A percentile compares a stretch with the other conserved stretches of the same genome.
Evolutionary conservation across 2,888 invertebrate genomes (phyloP).

Genomic region (Microctonus hyperodae): DNA sequence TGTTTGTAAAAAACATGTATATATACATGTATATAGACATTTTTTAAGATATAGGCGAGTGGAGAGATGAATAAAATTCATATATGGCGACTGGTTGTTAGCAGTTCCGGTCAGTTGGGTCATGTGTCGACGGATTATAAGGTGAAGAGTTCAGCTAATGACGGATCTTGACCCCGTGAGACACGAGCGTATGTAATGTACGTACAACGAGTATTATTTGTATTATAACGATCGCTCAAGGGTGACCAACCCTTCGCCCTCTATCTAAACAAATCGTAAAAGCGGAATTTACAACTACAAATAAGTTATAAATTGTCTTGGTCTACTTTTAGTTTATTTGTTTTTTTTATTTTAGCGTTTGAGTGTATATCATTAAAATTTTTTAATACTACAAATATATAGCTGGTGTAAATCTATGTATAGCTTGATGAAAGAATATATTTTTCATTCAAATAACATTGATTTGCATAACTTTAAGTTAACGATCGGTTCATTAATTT

Average conservation of each 20-base stretch:
- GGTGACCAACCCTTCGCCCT: slow-evolving; percentile 11
- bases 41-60: slow-evolving; percentile 39
- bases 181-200: slow-evolving; percentile 55
- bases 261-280: slow-evolving; percentile 37
- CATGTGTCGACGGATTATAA: slow-evolving; percentile 53
- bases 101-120: slow-evolving; percentile 53
- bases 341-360: not conserved
- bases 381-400: slow-evolving; percentile 18
- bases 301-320: slow-evolving; percentile 42
- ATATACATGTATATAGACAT: too few species aligned
- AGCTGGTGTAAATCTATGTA: not conserved
- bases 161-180: slow-evolving; percentile 54
- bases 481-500: slow-evolving; percentile 9
- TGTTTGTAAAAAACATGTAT: slow-evolving; percentile 22
- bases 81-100: slow-evolving; percentile 33
- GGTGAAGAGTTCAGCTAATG: slow-evolving; percentile 52
- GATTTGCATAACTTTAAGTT: slow-evolving; percentile 19
- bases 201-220: slow-evolving; percentile 35
- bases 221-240: slow-evolving; percentile 5
- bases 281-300: slow-evolving; percentile 47
- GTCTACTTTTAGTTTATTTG: too few species aligned
- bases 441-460: slow-evolving; percentile 1
- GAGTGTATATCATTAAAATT: slow-evolving; percentile 25
- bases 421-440: not conserved
- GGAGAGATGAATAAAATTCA: slow-evolving; percentile 38